Base-by-base conservation (phyloP, 2,888 invertebrate species). In the Tenthredo amoena region DNA sequence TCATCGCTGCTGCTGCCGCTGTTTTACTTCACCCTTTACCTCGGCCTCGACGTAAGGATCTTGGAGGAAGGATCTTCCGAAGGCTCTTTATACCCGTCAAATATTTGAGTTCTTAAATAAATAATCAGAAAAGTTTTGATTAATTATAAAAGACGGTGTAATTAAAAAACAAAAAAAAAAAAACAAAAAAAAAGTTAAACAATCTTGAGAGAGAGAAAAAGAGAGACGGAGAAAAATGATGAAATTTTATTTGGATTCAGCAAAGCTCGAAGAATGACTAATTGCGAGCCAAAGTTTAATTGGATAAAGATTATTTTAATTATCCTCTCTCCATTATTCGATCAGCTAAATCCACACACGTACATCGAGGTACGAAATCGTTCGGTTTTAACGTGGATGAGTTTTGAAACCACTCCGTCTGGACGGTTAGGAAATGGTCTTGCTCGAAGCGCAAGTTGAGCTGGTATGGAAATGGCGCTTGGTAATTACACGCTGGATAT, bases 401-500 rank as follows among this genome's bases (percentile, higher is more conserved):
- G 21, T 21, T 74, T 74, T 43, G 4, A 9, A 43, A 43, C 72
- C 21, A 18, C 72, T 43, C 5, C 21, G 72, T 43, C 43, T 74
- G 72, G 72, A 40, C 72, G 72, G 10, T 12, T 74, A 43, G 72
- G 72, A 74, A 72, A 74, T 26, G n/a, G 72, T 43, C 43, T 43
- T 26, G 40, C 43, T 26, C 31, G 0, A 5, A 40, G 26, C 7
- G 76, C 40, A 62, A 21, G 26, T 62, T 26, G 58, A 37, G 62
- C 26, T 37, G 31, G 58, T 62, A 18, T 40, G 40, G 37, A 55
- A 10, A 31, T n/a, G 40, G 18, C 40, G 34, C 34, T 18, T 37
- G 77, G 81, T 81, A 81, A 81, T 81, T 81, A 81, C 81, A 40
- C 58, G 37, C 12, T 81, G 81, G 81, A 81, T 81, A 81, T 81